Evolutionary conservation across 2,113 vertebrate species (phyloP).

Genomic region (Porphyrio hochstetteri): DNA sequence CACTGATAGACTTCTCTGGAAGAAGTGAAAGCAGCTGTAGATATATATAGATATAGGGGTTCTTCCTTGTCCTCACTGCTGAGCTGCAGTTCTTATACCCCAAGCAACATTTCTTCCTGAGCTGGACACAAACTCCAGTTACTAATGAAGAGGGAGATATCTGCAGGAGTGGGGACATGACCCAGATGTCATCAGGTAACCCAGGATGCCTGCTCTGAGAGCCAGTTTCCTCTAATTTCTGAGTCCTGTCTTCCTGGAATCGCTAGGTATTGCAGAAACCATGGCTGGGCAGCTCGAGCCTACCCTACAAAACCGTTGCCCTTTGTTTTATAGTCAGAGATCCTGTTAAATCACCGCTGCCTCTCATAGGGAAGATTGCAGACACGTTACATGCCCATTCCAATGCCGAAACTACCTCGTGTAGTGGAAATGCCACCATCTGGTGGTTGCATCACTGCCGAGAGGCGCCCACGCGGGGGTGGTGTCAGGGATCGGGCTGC

Average conservation of each 20-base stretch:
- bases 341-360: neutral
- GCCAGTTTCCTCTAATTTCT: conserved; percentile 15
- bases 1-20: neutral
- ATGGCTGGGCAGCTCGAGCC: neutral
- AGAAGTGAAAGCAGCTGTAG: neutral
- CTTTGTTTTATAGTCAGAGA: neutral
- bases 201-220: neutral
- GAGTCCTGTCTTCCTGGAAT: neutral
- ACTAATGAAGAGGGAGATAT: neutral
- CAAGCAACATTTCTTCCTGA: neutral
- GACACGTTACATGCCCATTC: neutral
- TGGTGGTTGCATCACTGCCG: conserved; percentile 56
- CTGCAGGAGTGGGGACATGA: neutral
- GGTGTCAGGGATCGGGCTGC: neutral
- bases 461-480: neutral
- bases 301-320: neutral
- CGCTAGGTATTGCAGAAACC: neutral
- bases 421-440: conserved; percentile 73
- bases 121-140: neutral
- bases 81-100: neutral
- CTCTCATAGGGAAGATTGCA: neutral
- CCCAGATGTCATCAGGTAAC: neutral
- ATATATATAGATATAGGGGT: neutral
- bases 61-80: neutral
- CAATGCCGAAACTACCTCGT: neutral